Evolutionary conservation across 2,797 vertebrate genomes (phyloP).

Genomic region (Pampus argenteus): DNA sequence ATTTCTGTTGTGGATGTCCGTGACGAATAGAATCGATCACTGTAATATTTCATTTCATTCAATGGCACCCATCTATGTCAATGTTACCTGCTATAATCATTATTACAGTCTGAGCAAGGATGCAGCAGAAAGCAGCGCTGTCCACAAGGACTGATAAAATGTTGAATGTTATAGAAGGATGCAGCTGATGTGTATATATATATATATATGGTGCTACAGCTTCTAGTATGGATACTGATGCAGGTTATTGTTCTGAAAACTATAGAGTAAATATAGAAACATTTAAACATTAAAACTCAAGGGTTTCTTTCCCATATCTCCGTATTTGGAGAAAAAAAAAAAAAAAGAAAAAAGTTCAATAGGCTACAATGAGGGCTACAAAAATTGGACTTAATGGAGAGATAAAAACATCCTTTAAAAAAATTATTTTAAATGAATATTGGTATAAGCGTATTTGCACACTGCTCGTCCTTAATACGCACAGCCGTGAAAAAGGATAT

Average conservation of each 20-base stretch:
- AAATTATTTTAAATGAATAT: too few relatives aligned
- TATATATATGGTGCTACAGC: not conserved
- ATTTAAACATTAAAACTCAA: not conserved
- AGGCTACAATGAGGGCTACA: too few relatives aligned
- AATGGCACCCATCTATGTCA: slow-evolving; percentile 73
- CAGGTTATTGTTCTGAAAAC: not conserved
- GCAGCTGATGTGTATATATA: rapidly evolving
- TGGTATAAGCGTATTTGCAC: too few relatives aligned
- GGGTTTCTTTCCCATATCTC: too few relatives aligned
- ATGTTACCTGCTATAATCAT: slow-evolving; percentile 71
- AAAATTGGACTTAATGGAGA: too few relatives aligned
- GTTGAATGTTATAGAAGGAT: not conserved
- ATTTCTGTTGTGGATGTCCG: slow-evolving; percentile 72
- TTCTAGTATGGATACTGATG: not conserved
- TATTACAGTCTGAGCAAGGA: slow-evolving; percentile 68
- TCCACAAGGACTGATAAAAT: slow-evolving; percentile 50
- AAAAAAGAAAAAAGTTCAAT: too few relatives aligned
- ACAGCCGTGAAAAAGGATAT: not conserved
- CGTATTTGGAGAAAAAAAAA: too few relatives aligned
- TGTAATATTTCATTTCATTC: slow-evolving; percentile 83
- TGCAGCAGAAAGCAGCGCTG: slow-evolving; percentile 48
- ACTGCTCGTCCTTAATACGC: too few relatives aligned
- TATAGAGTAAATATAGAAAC: not conserved
- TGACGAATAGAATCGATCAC: slow-evolving; percentile 81
- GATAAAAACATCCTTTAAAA: too few relatives aligned